Conservation (phyloP, 2,797 vertebrate genomes). For the Euthynnus affinis region DNA sequence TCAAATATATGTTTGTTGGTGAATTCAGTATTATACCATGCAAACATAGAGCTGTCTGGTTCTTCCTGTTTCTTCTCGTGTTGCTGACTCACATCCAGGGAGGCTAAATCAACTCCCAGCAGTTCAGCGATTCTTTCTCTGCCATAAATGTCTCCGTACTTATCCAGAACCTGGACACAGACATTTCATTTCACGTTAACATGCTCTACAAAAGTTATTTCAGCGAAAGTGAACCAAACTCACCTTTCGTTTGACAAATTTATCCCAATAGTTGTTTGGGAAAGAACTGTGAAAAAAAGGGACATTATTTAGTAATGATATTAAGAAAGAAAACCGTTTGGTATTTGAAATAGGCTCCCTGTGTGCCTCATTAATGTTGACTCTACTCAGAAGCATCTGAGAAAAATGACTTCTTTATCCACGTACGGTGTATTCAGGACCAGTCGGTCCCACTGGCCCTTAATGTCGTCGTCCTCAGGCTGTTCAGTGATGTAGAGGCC, state of each 20-base stretch:
- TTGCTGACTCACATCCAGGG: conserved; percentile 92
- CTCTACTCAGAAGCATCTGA: conserved; percentile 4
- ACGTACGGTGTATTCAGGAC: conserved; percentile 95
- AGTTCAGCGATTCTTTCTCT: conserved; percentile 94
- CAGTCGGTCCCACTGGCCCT: conserved; percentile 95
- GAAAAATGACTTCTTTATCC: background rate
- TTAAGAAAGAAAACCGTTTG: background rate
- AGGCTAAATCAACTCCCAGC: conserved; percentile 93
- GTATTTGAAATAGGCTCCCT: background rate
- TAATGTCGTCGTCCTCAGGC: conserved; percentile 95
- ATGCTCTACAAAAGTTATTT: background rate
- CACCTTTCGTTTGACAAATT: conserved; percentile 97
- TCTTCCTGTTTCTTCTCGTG: conserved; percentile 89
- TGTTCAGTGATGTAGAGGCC: conserved; percentile 96
- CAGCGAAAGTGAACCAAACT: conserved; percentile 43
- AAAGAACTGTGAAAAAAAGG: conserved; percentile 87
- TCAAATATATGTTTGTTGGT: background rate
- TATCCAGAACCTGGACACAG: conserved; percentile 91
- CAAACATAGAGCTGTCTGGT: conserved; percentile 89
- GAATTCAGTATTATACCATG: conserved; percentile 83
- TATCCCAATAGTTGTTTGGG: conserved; percentile 98
- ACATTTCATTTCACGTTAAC: conserved; percentile 10
- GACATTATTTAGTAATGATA: background rate
- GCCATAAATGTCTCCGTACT: conserved; percentile 96
- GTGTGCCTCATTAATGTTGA: background rate